Base-by-base conservation (phyloP, 2,797 vertebrate species). In the Anas capensis region DNA sequence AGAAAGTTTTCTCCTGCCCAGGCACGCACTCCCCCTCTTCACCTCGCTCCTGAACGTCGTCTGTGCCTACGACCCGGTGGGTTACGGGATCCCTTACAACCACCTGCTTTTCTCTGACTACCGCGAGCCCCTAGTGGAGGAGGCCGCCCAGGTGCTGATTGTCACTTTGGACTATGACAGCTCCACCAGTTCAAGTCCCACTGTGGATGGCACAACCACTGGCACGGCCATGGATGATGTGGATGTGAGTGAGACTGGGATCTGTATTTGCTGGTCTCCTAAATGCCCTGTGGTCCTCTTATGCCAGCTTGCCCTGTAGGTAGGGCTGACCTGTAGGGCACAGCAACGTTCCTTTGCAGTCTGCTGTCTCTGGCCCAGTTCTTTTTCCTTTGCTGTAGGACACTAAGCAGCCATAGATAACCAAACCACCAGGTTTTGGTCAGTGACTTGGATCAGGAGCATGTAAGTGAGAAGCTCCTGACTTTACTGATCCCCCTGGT, bases 61-160 rank as follows among this genome's bases (percentile, higher is more conserved):
- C 94, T 99, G 99, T 70, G 99, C 99, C 83, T 99, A 99, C 6
- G 99, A 99, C 96, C 99, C 99, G 0, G 99, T 99, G 98, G 99
- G 99, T 88, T 99, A 99, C 4, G 99, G 99, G 82, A 99, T 99
- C 94, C 99, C 99, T 6, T 99, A 99, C 98, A 99, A 99, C 94
- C 99, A 99, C 97, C 98, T 99, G 97, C 98, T 99, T 20, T 99
- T 99, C 97, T 98, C 99, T 0, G 99, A 99, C 98, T 99, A 99
- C 96, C 99, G 99, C 0, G 99, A 99, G 97, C 99, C 99, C 6
- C 98, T 99, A 96, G 99, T 99, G 96, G 99, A 99, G 97, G 99
- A 99, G 96, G 99, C 99, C 0, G 98, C 99, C 10, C 99, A 99
- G 97, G 99, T 99, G 94, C 99, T 99, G 76, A 99, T 99, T 1